Base-by-base conservation (phyloP, 1,140 invertebrate genomes). In the Rhagoletis zephyria region DNA sequence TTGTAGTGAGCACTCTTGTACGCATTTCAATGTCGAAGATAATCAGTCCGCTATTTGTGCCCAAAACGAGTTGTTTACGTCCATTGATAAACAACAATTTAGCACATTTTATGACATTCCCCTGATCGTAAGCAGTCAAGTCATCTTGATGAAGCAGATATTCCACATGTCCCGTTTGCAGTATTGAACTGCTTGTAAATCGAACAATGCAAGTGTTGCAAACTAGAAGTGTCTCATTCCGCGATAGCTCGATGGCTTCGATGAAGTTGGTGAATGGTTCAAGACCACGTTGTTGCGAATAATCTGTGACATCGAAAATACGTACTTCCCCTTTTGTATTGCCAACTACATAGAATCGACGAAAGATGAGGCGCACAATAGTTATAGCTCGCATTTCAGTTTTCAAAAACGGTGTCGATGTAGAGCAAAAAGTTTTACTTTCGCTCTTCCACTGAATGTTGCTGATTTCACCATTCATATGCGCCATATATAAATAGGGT, bases 1-100 rank as follows among this genome's bases (percentile, higher is more conserved):
- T 93, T 85, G 90, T 91, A 2, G 89, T 89, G 40, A 92, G 86
- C 2, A 91, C 87, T 19, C 87, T 63, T 16, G 88, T 42, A 0
- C 87, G 88, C 2, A n/a, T 64, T 4, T 85, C 85, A 0, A 91
- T 85, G 85, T 93, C 90, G 12, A 91, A 92, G 1, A 93, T 89
- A 7, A 91, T 88, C 0, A 93, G 85, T 10, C 92, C 92, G 45
- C 88, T 87, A 14, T 88, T 63, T 0, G 92, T 93, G 6, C 92
- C 92, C 42, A 93, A 85, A 1, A 92, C 86, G 5, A 93, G 74
- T 74, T 93, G 92, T 7, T 89, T 56, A 5, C 88, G 87, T 5
- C 91, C 91, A 3, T 86, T 81, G 45, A 81, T 81, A n/a, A 56
- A 40, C 2, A 91, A 90, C 4, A 90, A 65, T 81, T 89, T 89